Percentiles rank a stretch among this genome's conserved stretches.
These are phyloP conservation scores for Pristiophorus japonicus DNA, from an alignment of 2,113 vertebrate species.

Conservation along the genomic window DNA sequence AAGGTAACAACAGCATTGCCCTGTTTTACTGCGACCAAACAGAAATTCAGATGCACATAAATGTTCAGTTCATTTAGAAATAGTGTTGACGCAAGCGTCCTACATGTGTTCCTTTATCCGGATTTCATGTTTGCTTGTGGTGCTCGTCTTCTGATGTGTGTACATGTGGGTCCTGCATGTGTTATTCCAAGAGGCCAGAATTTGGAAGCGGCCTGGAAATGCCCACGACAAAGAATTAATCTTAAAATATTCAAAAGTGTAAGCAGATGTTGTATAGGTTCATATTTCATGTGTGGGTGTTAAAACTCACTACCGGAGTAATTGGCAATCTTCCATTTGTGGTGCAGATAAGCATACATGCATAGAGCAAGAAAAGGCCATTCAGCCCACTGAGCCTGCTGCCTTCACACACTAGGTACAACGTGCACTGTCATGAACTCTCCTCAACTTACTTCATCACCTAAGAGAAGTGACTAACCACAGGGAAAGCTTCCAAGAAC, in stretches of 20 bases:
- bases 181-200: not conserved
- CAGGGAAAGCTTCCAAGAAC: not conserved
- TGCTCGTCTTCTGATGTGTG: not conserved
- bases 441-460: not conserved
- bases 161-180: constrained; percentile 31
- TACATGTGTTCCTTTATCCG: not conserved
- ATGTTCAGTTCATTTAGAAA: not conserved
- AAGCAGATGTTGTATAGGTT: not conserved
- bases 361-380: not conserved
- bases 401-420: not conserved
- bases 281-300: not conserved
- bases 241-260: not conserved
- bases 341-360: not conserved
- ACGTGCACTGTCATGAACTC: not conserved
- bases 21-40: not conserved
- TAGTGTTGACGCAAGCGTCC: not conserved
- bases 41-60: not conserved
- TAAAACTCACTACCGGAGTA: not conserved
- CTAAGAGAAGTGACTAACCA: not conserved
- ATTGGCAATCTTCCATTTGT: not conserved
- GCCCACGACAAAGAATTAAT: not conserved
- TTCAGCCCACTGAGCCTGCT: not conserved
- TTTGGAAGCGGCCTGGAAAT: not conserved
- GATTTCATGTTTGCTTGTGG: constrained; percentile 25
- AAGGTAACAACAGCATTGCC: not conserved